Percentiles rank a stretch among this genome's conserved stretches.
Evolutionary conservation across 2,888 invertebrate species (phyloP).

Genomic region (Zhuqinia jingwanae): DNA sequence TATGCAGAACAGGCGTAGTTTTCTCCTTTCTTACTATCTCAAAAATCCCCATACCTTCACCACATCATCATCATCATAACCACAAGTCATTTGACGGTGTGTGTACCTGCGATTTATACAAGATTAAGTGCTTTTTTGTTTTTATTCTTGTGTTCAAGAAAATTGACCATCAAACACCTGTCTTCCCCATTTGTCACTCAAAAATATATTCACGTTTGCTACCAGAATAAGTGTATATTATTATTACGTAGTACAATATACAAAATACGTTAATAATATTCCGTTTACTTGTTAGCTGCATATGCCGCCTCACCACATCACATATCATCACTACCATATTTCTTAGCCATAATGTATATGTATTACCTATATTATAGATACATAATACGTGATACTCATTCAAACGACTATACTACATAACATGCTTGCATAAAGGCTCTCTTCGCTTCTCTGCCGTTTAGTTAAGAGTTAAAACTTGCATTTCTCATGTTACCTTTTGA

Average conservation of each 20-base stretch:
- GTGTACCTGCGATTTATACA: conserved; percentile 30
- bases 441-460: conserved; percentile 5
- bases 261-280: not conserved
- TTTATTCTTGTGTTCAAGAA: conserved; percentile 26
- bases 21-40: conserved; percentile 1
- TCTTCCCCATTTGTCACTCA: not conserved
- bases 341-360: too few relatives aligned
- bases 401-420: not conserved
- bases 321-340: too few relatives aligned
- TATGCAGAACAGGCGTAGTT: conserved; percentile 6
- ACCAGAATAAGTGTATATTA: not conserved
- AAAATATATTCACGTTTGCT: not conserved
- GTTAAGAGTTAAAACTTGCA: conserved; percentile 33
- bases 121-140: not conserved
- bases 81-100: not conserved
- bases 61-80: conserved; percentile 33
- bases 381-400: not conserved
- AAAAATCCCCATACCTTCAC: not conserved
- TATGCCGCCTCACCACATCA: too few relatives aligned
- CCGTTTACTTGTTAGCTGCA: too few relatives aligned
- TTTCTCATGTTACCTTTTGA: conserved; percentile 56
- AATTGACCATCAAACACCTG: conserved; percentile 49
- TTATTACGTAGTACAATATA: not conserved
- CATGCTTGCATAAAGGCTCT: not conserved
- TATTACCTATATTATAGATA: not conserved